Base-by-base conservation (phyloP, 2,888 invertebrate species). In the Ctenicera cuprea region DNA sequence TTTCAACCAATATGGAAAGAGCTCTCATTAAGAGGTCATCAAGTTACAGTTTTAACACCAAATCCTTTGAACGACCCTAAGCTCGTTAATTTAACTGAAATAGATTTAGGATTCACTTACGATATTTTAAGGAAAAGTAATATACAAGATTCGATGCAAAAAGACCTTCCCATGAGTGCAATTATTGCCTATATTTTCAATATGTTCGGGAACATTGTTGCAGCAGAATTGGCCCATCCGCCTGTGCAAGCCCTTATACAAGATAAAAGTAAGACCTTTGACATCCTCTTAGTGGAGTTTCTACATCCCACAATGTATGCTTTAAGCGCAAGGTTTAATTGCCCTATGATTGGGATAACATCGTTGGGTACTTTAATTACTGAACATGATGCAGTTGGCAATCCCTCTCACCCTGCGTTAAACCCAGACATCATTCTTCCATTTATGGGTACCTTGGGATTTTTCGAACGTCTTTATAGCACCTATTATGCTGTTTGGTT, bases 361-460 rank as follows among this genome's bases (percentile, higher is more conserved):
- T 83, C 83, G 0, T 80, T 83, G 78, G 82, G 80, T n/a, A 81
- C 78, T 1, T 80, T 79, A 59, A 75, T 76, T 14, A 79, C 80
- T 4, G 80, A 76, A 3, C 83, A 83, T 62, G 79, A 78, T 52
- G 79, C 80, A 0, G 75, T 80, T 43, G 83, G 83, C 9, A 82
- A 83, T 72, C 82, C 79, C 0, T 74, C 79, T 62, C 81, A 80
- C 22, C 80, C 83, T 3, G 76, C 81, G 5, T 22, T 83, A n/a
- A 80, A 82, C 65, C 82, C 83, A 0, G 84, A 85, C 64, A 79
- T 82, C 77, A 78, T 82, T 67, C 68, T 84, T 22, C 79, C 78
- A 22, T 77, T 73, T 22, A 69, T 86, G 70, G 84, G 86, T 48
- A 86, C 88, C 73, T 78, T 89, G 72, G 88, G 84, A 14, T 82